phyloP scores from a whole-genome alignment of 1,140 invertebrate species.

The Calephelis virginiensis region DNA sequence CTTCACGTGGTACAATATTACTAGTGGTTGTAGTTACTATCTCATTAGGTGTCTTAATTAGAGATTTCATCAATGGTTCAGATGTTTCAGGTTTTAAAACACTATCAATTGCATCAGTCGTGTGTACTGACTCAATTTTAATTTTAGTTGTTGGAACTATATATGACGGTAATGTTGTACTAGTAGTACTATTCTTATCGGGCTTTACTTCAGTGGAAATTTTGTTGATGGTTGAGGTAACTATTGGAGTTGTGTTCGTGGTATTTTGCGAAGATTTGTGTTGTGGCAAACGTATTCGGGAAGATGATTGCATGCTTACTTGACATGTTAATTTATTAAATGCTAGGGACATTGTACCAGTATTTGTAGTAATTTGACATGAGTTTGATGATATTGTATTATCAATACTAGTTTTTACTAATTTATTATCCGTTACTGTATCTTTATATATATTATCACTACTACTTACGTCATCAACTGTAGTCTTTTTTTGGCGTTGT shows the following conservation, averaged over 20 bases:
- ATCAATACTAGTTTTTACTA: slow-evolving; percentile 3
- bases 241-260: background rate
- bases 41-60: background rate
- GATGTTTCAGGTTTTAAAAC: slow-evolving; percentile 8
- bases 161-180: slow-evolving; percentile 31
- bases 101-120: slow-evolving; percentile 18
- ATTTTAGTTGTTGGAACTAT: slow-evolving; percentile 40
- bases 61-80: background rate
- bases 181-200: slow-evolving; percentile 11
- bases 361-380: background rate
- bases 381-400: slow-evolving; percentile 7
- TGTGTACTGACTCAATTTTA: slow-evolving; percentile 32
- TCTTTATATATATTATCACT: slow-evolving; percentile 12
- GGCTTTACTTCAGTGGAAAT: background rate
- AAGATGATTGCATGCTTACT: background rate
- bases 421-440: slow-evolving; percentile 19
- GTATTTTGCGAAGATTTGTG: background rate
- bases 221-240: background rate
- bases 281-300: background rate
- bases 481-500: slow-evolving; percentile 48
- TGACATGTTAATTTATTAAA: background rate
- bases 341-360: background rate
- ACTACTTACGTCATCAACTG: slow-evolving; percentile 35
- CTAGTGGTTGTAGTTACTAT: background rate
- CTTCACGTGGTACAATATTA: no score